Evolutionary conservation across 2,888 invertebrate species (phyloP).

Genomic region (Cheilosia soror): DNA sequence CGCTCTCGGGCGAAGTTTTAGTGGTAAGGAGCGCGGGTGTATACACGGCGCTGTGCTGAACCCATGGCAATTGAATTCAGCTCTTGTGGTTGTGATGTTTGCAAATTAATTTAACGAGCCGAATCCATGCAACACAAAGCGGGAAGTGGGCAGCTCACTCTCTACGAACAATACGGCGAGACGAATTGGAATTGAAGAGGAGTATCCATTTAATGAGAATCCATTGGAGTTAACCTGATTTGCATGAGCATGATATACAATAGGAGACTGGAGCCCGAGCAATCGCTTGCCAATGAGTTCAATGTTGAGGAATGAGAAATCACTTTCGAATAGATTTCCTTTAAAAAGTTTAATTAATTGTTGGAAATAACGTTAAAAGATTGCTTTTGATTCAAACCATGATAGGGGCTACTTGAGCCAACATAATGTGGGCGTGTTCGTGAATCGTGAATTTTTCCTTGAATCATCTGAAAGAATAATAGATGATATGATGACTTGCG

Average conservation of each 20-base stretch:
- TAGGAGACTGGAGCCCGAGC: background rate
- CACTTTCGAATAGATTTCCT: too few relatives aligned
- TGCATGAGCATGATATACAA: slow-evolving; percentile 50
- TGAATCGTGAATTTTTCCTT: too few relatives aligned
- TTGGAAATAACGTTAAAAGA: too few relatives aligned
- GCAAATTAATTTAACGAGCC: slow-evolving; percentile 72
- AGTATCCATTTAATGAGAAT: slow-evolving; percentile 61
- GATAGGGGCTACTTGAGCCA: too few relatives aligned
- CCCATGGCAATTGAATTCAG: slow-evolving; percentile 34
- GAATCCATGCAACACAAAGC: slow-evolving; percentile 51
- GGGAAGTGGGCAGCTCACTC: background rate
- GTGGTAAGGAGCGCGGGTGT: background rate
- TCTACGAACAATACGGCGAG: slow-evolving; percentile 9
- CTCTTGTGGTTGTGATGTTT: slow-evolving; percentile 19
- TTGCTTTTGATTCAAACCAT: too few relatives aligned
- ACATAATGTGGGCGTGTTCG: too few relatives aligned
- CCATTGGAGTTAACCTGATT: slow-evolving; percentile 57
- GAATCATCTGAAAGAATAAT: too few relatives aligned
- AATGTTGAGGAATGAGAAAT: too few relatives aligned
- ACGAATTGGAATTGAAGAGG: slow-evolving; percentile 39
- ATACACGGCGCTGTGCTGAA: slow-evolving; percentile 13
- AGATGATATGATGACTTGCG: too few relatives aligned
- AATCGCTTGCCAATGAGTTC: background rate
- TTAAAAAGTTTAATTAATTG: too few relatives aligned
- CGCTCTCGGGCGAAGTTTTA: background rate